Evolutionary conservation across 2,888 invertebrate species (phyloP).

Genomic region (Xestia sexstrigata): DNA sequence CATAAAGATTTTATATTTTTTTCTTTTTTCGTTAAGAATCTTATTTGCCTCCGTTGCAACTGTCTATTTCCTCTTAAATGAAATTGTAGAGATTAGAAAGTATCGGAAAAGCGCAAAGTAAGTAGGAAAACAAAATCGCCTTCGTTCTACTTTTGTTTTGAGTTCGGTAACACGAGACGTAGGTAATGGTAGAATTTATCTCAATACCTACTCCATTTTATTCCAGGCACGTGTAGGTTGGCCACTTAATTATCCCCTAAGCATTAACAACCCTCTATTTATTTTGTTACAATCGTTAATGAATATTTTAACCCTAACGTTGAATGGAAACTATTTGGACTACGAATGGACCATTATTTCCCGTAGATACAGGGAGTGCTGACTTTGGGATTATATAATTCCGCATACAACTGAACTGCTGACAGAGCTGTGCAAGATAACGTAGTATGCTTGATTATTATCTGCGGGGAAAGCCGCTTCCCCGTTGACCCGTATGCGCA

Average conservation of each 20-base stretch:
- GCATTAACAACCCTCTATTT: slow-evolving; percentile 28
- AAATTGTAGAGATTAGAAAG: slow-evolving; percentile 44
- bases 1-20: slow-evolving; percentile 25
- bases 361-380: slow-evolving; percentile 1
- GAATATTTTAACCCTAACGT: slow-evolving; percentile 34
- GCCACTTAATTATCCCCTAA: slow-evolving; percentile 33
- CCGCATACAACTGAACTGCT: slow-evolving; percentile 21
- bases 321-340: slow-evolving; percentile 22
- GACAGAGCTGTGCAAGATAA: slow-evolving; percentile 14
- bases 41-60: slow-evolving; percentile 47
- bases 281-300: slow-evolving; percentile 37
- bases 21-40: slow-evolving; percentile 30
- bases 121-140: slow-evolving; percentile 36
- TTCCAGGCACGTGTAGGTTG: slow-evolving; percentile 26
- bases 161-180: slow-evolving; percentile 19
- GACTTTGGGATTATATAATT: slow-evolving; percentile 20
- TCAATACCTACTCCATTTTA: slow-evolving; percentile 39
- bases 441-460: slow-evolving; percentile 23
- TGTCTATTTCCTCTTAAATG: slow-evolving; percentile 35
- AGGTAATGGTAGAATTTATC: slow-evolving; percentile 42
- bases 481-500: slow-evolving; percentile 16
- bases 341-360: slow-evolving; percentile 12
- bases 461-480: slow-evolving; percentile 3
- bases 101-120: slow-evolving; percentile 49
- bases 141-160: slow-evolving; percentile 38